These are phyloP conservation scores for Orthosia gothica DNA, from an alignment of 2,888 invertebrate genomes.

Conservation along the genomic window DNA sequence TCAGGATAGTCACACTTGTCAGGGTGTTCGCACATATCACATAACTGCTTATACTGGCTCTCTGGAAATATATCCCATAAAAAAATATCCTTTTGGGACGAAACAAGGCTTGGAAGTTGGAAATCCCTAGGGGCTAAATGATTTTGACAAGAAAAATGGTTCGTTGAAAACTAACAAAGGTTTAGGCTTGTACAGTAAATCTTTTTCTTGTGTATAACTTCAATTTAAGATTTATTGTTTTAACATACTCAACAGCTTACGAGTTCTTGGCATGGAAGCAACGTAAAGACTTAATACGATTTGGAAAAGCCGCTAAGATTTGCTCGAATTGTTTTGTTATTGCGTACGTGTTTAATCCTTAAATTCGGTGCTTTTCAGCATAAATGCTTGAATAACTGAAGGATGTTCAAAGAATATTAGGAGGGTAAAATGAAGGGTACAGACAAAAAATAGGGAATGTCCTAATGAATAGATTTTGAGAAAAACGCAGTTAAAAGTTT, in stretches of 20 bases:
- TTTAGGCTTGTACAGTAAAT: constrained; percentile 26
- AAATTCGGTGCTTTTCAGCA: constrained; percentile 5
- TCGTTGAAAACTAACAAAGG: constrained; percentile 40
- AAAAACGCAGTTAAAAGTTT: too few relatives aligned
- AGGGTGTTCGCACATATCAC: constrained; percentile 95
- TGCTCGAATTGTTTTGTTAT: constrained; percentile 35
- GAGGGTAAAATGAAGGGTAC: too few relatives aligned
- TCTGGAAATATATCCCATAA: constrained; percentile 86
- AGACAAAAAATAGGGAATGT: too few relatives aligned
- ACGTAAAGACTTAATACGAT: constrained; percentile 29
- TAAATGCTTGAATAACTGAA: constrained; percentile 3
- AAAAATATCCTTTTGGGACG: constrained; percentile 33
- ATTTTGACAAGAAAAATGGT: constrained; percentile 52
- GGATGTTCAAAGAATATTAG: constrained; percentile 17
- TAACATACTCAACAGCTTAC: constrained; percentile 5
- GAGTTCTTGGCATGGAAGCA: constrained; percentile 21
- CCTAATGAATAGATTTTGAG: too few relatives aligned
- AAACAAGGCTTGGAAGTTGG: constrained; percentile 27
- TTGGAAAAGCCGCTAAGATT: constrained; percentile 30
- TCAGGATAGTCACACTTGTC: constrained; percentile 95
- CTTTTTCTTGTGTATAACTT: constrained; percentile 11
- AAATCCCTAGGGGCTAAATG: constrained; percentile 48
- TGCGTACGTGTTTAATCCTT: constrained; percentile 35
- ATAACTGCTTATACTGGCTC: constrained; percentile 94
- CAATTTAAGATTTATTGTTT: constrained; percentile 38